A percentile compares a stretch with the other conserved stretches of the same genome.
Evolutionary conservation across 2,888 invertebrate species (phyloP).

Genomic region (Eupithecia vulgata): DNA sequence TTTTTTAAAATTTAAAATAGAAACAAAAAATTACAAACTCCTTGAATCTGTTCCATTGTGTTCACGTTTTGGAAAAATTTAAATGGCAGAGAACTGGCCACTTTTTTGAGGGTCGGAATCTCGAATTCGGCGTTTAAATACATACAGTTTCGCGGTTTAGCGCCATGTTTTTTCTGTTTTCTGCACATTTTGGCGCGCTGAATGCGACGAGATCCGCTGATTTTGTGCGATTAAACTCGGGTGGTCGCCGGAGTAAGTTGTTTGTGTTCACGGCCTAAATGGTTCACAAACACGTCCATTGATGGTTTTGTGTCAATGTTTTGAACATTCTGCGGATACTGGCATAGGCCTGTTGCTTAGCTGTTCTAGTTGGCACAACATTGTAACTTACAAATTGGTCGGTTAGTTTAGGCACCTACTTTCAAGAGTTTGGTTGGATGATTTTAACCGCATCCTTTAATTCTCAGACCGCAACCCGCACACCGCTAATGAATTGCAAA

Average conservation of each 20-base stretch:
- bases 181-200: slow-evolving; percentile 77
- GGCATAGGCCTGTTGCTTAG: slow-evolving; percentile 8
- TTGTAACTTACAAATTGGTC: neutral
- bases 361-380: slow-evolving; percentile 2
- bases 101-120: slow-evolving; percentile 77
- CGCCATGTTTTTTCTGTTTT: slow-evolving; percentile 84
- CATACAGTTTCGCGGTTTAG: slow-evolving; percentile 83
- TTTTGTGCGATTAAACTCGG: slow-evolving; percentile 78
- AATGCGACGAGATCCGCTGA: slow-evolving; percentile 73
- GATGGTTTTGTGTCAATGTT: slow-evolving; percentile 50
- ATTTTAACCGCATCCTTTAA: slow-evolving; percentile 6
- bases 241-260: slow-evolving; percentile 80
- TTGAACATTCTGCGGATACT: slow-evolving; percentile 7
- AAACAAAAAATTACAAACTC: slow-evolving; percentile 67
- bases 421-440: neutral
- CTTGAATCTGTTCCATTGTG: slow-evolving; percentile 82
- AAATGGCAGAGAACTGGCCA: slow-evolving; percentile 76
- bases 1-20: slow-evolving; percentile 79
- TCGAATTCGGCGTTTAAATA: slow-evolving; percentile 82
- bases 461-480: slow-evolving; percentile 3
- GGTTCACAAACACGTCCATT: slow-evolving; percentile 59
- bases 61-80: slow-evolving; percentile 83
- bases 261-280: slow-evolving; percentile 77
- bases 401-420: neutral
- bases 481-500: slow-evolving; percentile 44